A percentile compares a stretch with the other conserved stretches of the same genome.
phyloP scores from a whole-genome alignment of 2,113 vertebrate genomes.

The Alligator sinensis region DNA sequence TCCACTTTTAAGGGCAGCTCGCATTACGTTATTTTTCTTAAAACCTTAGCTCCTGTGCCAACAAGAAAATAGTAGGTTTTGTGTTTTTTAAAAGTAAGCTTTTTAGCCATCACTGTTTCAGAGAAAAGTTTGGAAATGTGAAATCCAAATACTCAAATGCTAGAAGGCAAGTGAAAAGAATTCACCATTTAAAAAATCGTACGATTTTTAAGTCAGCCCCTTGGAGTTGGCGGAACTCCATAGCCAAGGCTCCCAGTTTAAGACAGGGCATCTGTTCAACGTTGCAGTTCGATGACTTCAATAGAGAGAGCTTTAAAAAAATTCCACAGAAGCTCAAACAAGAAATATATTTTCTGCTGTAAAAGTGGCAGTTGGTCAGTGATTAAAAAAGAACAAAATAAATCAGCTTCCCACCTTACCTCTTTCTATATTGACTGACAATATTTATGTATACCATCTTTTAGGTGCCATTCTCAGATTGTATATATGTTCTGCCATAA shows the following conservation, averaged over 20 bases:
- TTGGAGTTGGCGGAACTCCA: not conserved
- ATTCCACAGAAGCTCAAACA: too few species aligned
- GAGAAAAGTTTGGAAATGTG: not conserved
- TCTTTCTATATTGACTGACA: accelerated
- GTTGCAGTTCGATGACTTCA: too few species aligned
- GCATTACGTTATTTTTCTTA: not conserved
- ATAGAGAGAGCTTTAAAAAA: too few species aligned
- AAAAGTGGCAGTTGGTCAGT: not conserved
- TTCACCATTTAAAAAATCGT: not conserved
- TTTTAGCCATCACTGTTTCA: not conserved
- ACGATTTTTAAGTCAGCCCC: not conserved
- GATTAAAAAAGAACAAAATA: not conserved
- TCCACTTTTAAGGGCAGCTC: not conserved
- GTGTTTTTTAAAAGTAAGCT: not conserved
- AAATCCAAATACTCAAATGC: not conserved
- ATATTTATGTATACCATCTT: accelerated
- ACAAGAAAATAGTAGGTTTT: not conserved
- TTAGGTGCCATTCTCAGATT: accelerated
- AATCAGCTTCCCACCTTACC: not conserved
- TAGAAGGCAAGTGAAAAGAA: not conserved
- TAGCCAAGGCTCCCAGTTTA: too few species aligned
- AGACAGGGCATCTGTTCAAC: too few species aligned
- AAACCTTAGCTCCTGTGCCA: not conserved
- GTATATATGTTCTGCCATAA: accelerated
- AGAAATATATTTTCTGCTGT: too few species aligned